Evolutionary conservation across 2,113 vertebrate genomes (phyloP).

Genomic region (Macaca nemestrina): DNA sequence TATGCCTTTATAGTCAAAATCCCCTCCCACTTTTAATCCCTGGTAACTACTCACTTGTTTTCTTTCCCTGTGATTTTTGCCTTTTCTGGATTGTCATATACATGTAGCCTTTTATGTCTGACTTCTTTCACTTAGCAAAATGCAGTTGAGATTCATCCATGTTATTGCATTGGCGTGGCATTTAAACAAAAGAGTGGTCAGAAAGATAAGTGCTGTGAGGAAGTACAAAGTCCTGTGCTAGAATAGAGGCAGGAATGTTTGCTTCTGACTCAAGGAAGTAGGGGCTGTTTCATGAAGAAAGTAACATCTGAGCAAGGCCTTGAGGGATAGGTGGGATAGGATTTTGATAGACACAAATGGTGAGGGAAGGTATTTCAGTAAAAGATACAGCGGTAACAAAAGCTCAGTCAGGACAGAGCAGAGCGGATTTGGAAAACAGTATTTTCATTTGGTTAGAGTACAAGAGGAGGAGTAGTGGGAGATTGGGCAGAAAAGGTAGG

Average conservation of each 20-base stretch:
- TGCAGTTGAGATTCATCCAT: conserved; percentile 27
- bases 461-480: neutral
- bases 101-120: conserved; percentile 48
- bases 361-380: neutral
- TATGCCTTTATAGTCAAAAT: neutral
- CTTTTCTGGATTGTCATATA: conserved; percentile 54
- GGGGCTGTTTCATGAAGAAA: conserved; percentile 39
- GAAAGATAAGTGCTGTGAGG: neutral
- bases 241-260: conserved; percentile 25
- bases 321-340: neutral
- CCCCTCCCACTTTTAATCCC: neutral
- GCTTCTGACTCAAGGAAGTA: conserved; percentile 55
- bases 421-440: neutral
- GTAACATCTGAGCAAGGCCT: neutral
- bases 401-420: neutral
- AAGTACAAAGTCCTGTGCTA: conserved; percentile 27
- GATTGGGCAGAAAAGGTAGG: neutral
- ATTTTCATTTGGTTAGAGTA: neutral
- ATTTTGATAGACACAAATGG: neutral
- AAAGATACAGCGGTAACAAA: neutral
- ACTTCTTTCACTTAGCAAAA: conserved; percentile 53
- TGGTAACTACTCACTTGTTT: conserved; percentile 22
- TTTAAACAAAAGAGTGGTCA: conserved; percentile 58
- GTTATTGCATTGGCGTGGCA: conserved; percentile 5
- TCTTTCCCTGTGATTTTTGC: conserved; percentile 49